phyloP scores from a whole-genome alignment of 2,888 invertebrate species.

The Acanthosoma haemorrhoidale region DNA sequence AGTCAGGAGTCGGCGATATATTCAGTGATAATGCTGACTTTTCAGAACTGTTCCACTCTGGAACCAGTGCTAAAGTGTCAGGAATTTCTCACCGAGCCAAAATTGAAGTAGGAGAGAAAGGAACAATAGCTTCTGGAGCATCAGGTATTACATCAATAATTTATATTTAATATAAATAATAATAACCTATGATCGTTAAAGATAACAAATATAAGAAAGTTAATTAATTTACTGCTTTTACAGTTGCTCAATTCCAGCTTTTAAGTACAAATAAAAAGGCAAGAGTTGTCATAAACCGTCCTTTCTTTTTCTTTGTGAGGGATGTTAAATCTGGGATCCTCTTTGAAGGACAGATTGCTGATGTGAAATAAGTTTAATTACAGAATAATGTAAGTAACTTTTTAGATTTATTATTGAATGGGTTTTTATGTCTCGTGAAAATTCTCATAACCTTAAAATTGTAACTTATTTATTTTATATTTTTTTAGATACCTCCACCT shows the following conservation, averaged over 20 bases:
- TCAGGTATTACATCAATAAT: too few species aligned
- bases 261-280: conserved; percentile 47
- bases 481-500: too few species aligned
- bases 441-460: too few species aligned
- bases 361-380: too few species aligned
- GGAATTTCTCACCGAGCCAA: conserved; percentile 59
- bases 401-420: too few species aligned
- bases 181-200: too few species aligned
- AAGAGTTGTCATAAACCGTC: conserved; percentile 53
- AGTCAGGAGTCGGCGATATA: conserved; percentile 57
- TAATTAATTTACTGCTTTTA: too few species aligned
- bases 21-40: conserved; percentile 56
- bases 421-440: too few species aligned
- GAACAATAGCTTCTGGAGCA: conserved; percentile 60
- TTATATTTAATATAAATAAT: too few species aligned
- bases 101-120: conserved; percentile 60
- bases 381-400: too few species aligned
- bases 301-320: conserved; percentile 60
- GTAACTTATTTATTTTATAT: too few species aligned
- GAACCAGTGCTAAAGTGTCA: conserved; percentile 46
- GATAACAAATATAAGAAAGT: too few species aligned
- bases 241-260: conserved; percentile 55
- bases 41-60: conserved; percentile 50
- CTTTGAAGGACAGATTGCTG: conserved; percentile 28
- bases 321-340: conserved; percentile 45